A percentile compares a stretch with the other conserved stretches of the same genome.
These are phyloP conservation scores for Melanotaenia trifasciata DNA, from an alignment of 2,797 vertebrate genomes.

Conservation along the genomic window DNA sequence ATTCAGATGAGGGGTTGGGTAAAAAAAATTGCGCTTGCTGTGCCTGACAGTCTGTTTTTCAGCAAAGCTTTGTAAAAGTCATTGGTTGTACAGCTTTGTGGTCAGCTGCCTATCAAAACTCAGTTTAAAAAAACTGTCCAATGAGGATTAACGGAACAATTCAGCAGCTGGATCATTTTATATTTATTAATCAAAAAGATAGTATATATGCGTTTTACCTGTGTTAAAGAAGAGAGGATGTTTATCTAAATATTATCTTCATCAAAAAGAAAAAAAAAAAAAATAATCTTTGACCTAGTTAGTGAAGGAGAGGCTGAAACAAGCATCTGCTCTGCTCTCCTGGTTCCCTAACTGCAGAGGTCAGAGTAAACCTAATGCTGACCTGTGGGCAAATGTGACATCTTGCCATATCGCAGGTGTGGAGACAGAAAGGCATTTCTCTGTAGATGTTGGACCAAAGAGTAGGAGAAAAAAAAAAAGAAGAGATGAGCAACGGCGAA, in stretches of 20 bases:
- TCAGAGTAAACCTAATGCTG: conserved; percentile 40
- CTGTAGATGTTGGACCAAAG: conserved; percentile 25
- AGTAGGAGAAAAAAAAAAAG: conserved; percentile 12
- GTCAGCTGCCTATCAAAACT: conserved; percentile 48
- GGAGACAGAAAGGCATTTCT: conserved; percentile 51
- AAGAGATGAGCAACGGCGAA: conserved; percentile 38
- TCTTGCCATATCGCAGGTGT: conserved; percentile 67
- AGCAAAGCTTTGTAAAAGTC: conserved; percentile 58
- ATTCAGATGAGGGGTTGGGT: conserved; percentile 77
- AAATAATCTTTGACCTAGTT: conserved; percentile 32
- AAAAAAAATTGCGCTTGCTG: conserved; percentile 64
- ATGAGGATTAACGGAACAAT: conserved; percentile 10
- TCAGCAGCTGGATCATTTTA: conserved; percentile 1
- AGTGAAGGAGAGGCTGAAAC: conserved; percentile 21
- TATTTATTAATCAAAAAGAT: background rate
- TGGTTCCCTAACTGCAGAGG: conserved; percentile 5
- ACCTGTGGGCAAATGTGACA: conserved; percentile 56
- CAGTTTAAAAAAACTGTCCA: conserved; percentile 35
- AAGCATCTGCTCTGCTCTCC: conserved; percentile 8
- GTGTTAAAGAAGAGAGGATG: conserved; percentile 14
- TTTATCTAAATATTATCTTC: conserved; percentile 9
- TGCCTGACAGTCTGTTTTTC: conserved; percentile 51
- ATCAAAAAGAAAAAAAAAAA: conserved; percentile 20
- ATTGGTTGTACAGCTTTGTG: conserved; percentile 34
- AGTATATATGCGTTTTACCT: background rate